Evolutionary conservation across 2,113 vertebrate species (phyloP), one percentile per base, ranked within the genome.

Genomic region (Leucosticte australis): DNA sequence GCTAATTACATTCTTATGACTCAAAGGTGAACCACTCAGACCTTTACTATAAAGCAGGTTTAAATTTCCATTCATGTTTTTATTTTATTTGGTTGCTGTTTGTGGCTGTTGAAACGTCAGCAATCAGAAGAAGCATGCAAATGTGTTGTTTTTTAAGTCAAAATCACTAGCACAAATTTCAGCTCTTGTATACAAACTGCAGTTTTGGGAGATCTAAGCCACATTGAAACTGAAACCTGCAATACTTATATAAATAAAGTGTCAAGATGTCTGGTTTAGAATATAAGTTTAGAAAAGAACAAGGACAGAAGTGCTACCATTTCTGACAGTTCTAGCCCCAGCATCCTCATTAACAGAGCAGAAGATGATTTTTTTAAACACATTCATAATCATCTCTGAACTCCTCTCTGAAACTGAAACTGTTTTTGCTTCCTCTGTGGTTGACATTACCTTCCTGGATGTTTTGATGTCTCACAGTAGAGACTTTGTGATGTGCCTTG

Each of bases 221-320:
- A 74, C 23, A 44, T 4, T 39, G 37, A 88, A 83, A 71, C 33
- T 69, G 42, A n/a, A 93, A 59, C 18, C 31, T 69, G 49, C 33
- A 39, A 73, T 33, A 69, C 64, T 77, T 95, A 95, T 89, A 90
- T 79, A 95, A 96, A 94, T 46, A 96, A 95, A 94, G 14, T 73
- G 55, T 94, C 90, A 94, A 28, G 10, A 23, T 62, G 24, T 92
- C 80, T 95, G 49, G 50, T 65, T 69, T 90, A 64, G 28, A 47
- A 89, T 94, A 57, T 37, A 53, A 95, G 39, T 92, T 89, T 94
- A 83, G 90, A 95, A 91, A 92, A 94, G 55, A 87, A 41, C n/a
- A 94, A 76, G 65, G 33, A 92, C 82, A 89, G 15, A 7, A 85
- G 13, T 53, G 28, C 5, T 44, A 64, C 35, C 6, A 10, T 53